Percentiles rank a stretch among this genome's conserved stretches.
These are phyloP conservation scores for Neolamprologus multifasciatus DNA, from an alignment of 2,797 vertebrate genomes.

Conservation along the genomic window DNA sequence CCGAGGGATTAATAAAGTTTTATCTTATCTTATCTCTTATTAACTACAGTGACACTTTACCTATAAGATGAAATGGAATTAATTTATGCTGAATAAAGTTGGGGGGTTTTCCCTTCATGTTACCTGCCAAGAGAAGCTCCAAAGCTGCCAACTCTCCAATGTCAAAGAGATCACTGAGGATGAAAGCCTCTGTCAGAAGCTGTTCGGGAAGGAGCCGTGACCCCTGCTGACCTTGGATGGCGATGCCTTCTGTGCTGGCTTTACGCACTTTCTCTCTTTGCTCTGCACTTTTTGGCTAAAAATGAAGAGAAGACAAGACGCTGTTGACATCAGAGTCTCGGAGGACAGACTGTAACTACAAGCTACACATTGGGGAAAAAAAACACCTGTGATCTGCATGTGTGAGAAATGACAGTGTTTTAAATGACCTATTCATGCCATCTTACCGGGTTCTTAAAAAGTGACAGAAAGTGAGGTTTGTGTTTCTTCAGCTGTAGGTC, in stretches of 20 bases:
- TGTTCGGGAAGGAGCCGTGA: slow-evolving; percentile 90
- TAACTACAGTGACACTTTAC: background rate
- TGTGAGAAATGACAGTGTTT: background rate
- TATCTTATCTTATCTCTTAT: too few relatives aligned
- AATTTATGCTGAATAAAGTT: background rate
- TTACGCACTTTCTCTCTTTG: slow-evolving; percentile 96
- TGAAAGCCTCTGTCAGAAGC: slow-evolving; percentile 94
- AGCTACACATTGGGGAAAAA: accelerated
- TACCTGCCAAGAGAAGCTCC: slow-evolving; percentile 95
- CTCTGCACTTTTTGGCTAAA: slow-evolving; percentile 91
- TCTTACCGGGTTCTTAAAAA: slow-evolving; percentile 95
- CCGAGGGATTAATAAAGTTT: too few relatives aligned
- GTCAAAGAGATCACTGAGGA: slow-evolving; percentile 95
- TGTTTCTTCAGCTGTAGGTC: slow-evolving; percentile 96
- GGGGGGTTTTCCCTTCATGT: accelerated
- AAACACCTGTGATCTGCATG: accelerated
- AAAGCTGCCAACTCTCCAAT: slow-evolving; percentile 93
- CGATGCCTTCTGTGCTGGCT: slow-evolving; percentile 94
- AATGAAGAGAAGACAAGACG: slow-evolving; percentile 2
- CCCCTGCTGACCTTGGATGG: slow-evolving; percentile 95
- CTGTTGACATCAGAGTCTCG: background rate
- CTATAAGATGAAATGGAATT: background rate
- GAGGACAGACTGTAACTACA: background rate
- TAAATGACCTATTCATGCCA: background rate
- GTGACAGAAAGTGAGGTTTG: slow-evolving; percentile 90